Evolutionary conservation across 2,113 vertebrate species (phyloP).

Genomic region (Carassius carassius): DNA sequence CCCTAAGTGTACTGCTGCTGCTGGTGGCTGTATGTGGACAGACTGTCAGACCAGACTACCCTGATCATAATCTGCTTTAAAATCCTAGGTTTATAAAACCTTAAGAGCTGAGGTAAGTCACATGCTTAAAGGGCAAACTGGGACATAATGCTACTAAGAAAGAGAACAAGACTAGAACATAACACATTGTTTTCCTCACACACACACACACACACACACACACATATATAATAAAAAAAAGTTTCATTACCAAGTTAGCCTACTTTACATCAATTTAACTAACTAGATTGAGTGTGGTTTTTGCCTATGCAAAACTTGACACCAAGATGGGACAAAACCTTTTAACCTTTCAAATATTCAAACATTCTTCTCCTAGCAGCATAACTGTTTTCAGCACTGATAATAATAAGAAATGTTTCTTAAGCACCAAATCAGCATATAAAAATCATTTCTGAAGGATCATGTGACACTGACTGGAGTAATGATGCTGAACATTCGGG

Average conservation of each 20-base stretch:
- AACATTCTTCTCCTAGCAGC: neutral
- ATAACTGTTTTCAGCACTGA: neutral
- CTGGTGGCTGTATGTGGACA: constrained; percentile 61
- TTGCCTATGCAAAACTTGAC: too few relatives aligned
- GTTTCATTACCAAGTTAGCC: too few relatives aligned
- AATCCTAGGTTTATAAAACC: constrained; percentile 50
- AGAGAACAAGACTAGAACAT: neutral
- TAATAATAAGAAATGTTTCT: neutral
- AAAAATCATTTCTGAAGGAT: neutral
- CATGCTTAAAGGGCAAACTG: constrained; percentile 24
- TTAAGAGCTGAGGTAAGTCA: constrained; percentile 47
- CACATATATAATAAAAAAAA: too few relatives aligned
- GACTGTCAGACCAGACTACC: constrained; percentile 63
- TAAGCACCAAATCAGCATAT: neutral
- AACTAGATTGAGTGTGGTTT: too few relatives aligned
- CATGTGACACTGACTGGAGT: neutral
- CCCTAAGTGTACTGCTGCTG: constrained; percentile 46
- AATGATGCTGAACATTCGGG: neutral
- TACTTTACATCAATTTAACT: too few relatives aligned
- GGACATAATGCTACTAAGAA: constrained; percentile 30
- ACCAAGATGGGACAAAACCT: too few relatives aligned
- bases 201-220: neutral
- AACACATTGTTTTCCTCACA: neutral
- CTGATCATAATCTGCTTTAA: constrained; percentile 66
- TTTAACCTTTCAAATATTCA: too few relatives aligned